These are phyloP conservation scores for Stichopus horrens DNA, from an alignment of 53 echinoderm and acorn worm genomes.

Conservation along the genomic window DNA sequence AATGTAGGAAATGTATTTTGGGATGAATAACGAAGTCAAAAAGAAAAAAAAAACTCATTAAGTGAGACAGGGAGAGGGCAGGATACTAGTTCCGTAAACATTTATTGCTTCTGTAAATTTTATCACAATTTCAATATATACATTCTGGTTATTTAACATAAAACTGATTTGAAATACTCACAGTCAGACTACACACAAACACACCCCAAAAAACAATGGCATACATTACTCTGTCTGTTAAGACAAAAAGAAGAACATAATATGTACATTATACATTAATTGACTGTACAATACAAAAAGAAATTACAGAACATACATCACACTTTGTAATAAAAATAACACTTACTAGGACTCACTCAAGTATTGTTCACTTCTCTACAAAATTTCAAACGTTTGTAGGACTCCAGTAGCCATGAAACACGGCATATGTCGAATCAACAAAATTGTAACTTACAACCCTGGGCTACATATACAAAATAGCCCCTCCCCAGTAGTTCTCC, in stretches of 20 bases:
- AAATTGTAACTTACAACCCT: no score
- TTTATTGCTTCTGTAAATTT: slow-evolving; percentile 26
- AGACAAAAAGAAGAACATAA: neutral
- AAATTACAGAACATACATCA: neutral
- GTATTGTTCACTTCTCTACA: no score
- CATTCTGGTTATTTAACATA: slow-evolving; percentile 7
- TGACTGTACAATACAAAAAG: neutral
- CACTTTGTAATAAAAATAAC: neutral
- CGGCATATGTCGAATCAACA: no score
- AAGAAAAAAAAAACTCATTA: no score
- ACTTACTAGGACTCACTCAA: no score
- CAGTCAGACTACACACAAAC: neutral
- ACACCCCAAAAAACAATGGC: neutral
- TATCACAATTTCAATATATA: slow-evolving; percentile 41
- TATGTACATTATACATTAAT: neutral
- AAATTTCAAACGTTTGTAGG: no score
- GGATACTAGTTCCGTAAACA: neutral
- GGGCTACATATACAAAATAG: no score
- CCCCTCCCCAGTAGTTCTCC: no score
- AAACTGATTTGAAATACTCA: neutral
- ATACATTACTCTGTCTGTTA: neutral
- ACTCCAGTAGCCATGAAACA: no score
- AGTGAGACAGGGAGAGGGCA: no score
- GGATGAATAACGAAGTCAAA: no score
- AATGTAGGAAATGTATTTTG: no score